phyloP scores from a whole-genome alignment of 2,113 vertebrate genomes.

The Rousettus leschenaultii region DNA sequence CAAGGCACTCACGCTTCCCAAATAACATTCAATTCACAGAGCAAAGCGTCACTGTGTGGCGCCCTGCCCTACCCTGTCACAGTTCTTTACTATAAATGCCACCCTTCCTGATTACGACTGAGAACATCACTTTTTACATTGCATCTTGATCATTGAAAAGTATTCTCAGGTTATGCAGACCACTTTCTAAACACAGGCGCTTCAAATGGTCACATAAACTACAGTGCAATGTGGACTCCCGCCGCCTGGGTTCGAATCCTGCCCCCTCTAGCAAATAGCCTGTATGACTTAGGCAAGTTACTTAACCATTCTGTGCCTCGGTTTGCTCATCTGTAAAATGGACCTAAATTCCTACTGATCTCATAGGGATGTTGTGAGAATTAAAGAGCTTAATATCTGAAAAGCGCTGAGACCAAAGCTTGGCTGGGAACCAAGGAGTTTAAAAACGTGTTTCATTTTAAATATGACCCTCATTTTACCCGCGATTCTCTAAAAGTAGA shows the following conservation, averaged over 20 bases:
- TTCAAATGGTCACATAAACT: neutral
- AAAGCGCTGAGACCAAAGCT: neutral
- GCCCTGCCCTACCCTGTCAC: neutral
- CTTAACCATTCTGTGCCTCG: neutral
- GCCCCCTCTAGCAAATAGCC: neutral
- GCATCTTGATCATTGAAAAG: neutral
- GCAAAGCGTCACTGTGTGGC: neutral
- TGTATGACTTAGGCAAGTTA: neutral
- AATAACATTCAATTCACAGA: neutral
- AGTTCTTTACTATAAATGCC: neutral
- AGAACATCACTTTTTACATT: neutral
- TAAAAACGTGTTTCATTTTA: neutral
- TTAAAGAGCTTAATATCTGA: neutral
- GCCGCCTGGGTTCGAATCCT: neutral
- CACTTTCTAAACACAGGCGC: neutral
- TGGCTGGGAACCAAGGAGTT: slow-evolving; percentile 17
- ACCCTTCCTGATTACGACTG: neutral
- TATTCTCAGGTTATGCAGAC: neutral
- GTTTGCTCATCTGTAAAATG: neutral
- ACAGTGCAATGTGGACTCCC: neutral
- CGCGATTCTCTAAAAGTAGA: neutral
- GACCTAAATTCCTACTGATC: neutral
- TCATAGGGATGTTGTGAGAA: neutral
- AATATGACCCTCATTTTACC: neutral
- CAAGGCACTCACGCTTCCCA: neutral